Evolutionary conservation across 2,888 invertebrate genomes (phyloP).

Genomic region (Drosophila barbarae): DNA sequence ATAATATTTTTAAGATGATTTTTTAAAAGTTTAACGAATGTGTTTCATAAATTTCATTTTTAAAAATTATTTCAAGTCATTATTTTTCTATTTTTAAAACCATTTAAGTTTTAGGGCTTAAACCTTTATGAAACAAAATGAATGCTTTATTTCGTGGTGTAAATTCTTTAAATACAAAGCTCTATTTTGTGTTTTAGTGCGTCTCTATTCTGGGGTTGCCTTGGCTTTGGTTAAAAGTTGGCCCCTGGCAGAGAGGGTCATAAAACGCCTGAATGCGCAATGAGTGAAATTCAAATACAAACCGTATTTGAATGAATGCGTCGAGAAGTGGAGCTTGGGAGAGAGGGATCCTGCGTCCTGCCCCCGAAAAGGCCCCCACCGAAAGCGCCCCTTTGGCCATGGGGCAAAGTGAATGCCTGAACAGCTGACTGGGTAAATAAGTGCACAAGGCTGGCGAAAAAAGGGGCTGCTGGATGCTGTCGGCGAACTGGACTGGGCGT

Average conservation of each 20-base stretch:
- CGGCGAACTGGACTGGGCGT: neutral
- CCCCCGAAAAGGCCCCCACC: conserved; percentile 5
- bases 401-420: conserved; percentile 44
- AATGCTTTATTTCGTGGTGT: neutral
- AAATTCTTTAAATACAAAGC: conserved; percentile 1
- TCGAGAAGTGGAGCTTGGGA: conserved; percentile 29
- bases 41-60: too few relatives aligned
- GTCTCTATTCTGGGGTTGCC: conserved; percentile 5
- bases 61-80: too few relatives aligned
- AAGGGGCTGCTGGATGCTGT: neutral
- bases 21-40: too few relatives aligned
- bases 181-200: conserved; percentile 3
- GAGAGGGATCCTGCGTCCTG: neutral
- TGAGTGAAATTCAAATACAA: conserved; percentile 51
- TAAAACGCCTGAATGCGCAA: conserved; percentile 60
- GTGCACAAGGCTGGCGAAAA: conserved; percentile 30
- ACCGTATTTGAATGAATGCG: conserved; percentile 56
- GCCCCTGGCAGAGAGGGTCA: conserved; percentile 43
- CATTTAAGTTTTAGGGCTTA: too few relatives aligned
- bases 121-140: neutral
- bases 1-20: neutral
- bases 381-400: neutral
- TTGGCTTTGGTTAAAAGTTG: conserved; percentile 41
- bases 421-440: conserved; percentile 58
- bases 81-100: too few relatives aligned